Base-by-base conservation (phyloP, 2,888 invertebrate species). In the Thereva nobilitata region DNA sequence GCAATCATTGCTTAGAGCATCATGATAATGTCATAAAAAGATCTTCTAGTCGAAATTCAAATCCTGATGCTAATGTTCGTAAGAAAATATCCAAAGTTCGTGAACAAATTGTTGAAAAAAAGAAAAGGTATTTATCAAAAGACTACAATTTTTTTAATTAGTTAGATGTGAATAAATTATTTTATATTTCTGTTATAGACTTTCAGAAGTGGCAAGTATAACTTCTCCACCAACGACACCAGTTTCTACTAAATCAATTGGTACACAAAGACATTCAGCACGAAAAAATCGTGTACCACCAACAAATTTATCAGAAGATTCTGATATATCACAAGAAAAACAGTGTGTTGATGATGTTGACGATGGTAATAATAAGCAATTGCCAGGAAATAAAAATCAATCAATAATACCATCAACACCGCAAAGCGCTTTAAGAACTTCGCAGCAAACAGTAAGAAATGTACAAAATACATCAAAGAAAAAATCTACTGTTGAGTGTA, bases 21-120 rank as follows among this genome's bases (percentile, higher is more conserved):
- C 82, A 82, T 72, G 80, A 80, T 55, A 81, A 76, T 70, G 74
- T 76, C 5, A 71, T 73, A 61, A 75, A 76, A 67, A 70, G 67
- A 69, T 67, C 70, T 35, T 73, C 74, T 70, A 73, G 72, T 65
- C 72, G 74, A 63, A 76, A 75, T 68, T 72, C 75, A 59, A 72
- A 74, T 40, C 76, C 79, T 54, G 47, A 59, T 53, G 79, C 80
- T 37, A 81, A 64, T 41, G 47, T 78, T 6, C 78, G 82, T 73
- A 85, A 84, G 76, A 84, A 84, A 78, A 77, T 83, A 69, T 82
- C 80, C 72, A 85, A 83, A 74, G 82, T 83, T 40, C 80, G 84
- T 45, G 85, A 85, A 73, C 84, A 80, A 72, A 77, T 56, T 47
- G 64, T 45, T 9, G 77, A 78, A 68, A 78, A 77, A 69, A 78